Percentiles rank a stretch among this genome's conserved stretches.
Evolutionary conservation across 2,888 invertebrate genomes (phyloP).

Genomic region (Sthenelais limicola): DNA sequence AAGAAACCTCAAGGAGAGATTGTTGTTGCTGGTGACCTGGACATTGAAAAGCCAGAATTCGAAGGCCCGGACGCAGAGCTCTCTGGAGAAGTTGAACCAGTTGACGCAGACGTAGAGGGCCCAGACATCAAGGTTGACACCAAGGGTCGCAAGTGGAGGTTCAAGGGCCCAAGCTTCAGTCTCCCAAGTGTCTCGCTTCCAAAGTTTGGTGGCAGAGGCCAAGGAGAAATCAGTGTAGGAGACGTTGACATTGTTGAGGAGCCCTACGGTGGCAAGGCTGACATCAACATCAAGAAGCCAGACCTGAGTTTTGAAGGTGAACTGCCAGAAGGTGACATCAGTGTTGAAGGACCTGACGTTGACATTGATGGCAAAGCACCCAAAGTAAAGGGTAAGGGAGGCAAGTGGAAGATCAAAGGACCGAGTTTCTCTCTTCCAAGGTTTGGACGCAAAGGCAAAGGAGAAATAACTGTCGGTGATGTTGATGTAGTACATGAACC

Average conservation of each 20-base stretch:
- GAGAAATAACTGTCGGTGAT: slow-evolving; percentile 23
- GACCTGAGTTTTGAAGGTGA: too few relatives aligned
- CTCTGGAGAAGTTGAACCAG: not conserved
- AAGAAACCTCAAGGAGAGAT: not conserved
- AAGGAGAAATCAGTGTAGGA: slow-evolving; percentile 26
- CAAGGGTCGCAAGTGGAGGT: not conserved
- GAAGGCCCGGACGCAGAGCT: not conserved
- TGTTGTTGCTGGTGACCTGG: not conserved
- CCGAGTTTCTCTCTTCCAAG: slow-evolving; percentile 14
- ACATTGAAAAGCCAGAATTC: not conserved
- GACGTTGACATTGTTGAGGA: slow-evolving; percentile 30
- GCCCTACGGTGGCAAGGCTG: slow-evolving; percentile 19
- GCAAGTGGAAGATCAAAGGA: not conserved
- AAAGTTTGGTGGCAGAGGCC: not conserved
- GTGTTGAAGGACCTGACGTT: slow-evolving; percentile 21
- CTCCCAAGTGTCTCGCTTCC: not conserved
- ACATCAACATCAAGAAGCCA: too few relatives aligned
- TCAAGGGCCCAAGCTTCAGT: slow-evolving; percentile 21
- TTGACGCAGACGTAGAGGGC: not conserved
- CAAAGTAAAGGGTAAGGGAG: not conserved
- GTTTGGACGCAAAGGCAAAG: not conserved
- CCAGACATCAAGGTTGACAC: not conserved
- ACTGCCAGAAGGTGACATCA: too few relatives aligned
- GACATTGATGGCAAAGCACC: slow-evolving; percentile 2
- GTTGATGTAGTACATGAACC: slow-evolving; percentile 30